These are phyloP conservation scores for Pyrrhosoma nymphula DNA, from an alignment of 2,888 invertebrate genomes.

Conservation along the genomic window DNA sequence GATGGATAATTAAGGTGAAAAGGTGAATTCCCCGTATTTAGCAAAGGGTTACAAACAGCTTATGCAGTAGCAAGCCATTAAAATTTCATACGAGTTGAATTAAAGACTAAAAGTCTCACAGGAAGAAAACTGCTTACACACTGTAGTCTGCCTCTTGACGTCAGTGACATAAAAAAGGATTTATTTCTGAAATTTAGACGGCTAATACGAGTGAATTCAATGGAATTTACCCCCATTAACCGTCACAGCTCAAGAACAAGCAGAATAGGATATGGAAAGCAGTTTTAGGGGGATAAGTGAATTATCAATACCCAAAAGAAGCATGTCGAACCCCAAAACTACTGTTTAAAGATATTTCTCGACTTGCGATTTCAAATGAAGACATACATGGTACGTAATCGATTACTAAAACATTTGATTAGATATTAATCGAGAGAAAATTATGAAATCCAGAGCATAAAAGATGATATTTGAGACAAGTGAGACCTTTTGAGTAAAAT, in stretches of 20 bases:
- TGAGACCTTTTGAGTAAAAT: too few relatives aligned
- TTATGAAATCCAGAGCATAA: too few relatives aligned
- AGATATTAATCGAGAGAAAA: too few relatives aligned
- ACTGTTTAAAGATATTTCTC: too few relatives aligned
- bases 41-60: neutral
- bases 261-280: neutral
- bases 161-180: neutral
- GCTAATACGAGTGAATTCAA: neutral
- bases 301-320: too few relatives aligned
- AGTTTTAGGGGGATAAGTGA: neutral
- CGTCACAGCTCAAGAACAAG: neutral
- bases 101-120: neutral
- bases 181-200: neutral
- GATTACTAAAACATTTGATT: too few relatives aligned
- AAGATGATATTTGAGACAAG: too few relatives aligned
- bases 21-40: neutral
- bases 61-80: neutral
- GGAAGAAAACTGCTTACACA: neutral
- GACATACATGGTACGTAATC: too few relatives aligned
- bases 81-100: neutral
- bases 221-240: too few relatives aligned
- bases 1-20: neutral
- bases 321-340: too few relatives aligned
- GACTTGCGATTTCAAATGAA: too few relatives aligned
- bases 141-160: neutral